A percentile compares a stretch with the other conserved stretches of the same genome.
Evolutionary conservation across 1,140 invertebrate species (phyloP).

Genomic region (Eufriesea mexicana): DNA sequence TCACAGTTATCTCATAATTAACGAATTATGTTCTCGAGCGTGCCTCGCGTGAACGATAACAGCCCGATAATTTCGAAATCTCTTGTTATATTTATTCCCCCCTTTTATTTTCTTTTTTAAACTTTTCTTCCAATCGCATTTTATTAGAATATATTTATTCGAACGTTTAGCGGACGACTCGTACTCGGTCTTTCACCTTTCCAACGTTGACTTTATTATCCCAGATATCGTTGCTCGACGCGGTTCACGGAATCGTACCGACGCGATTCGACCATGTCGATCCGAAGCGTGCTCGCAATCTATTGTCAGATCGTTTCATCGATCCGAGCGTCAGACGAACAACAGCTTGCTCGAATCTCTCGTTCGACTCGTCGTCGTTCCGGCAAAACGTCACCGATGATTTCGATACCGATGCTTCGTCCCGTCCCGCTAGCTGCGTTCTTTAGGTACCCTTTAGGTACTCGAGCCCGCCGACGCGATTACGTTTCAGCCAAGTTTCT

Average conservation of each 20-base stretch:
- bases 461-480: neutral
- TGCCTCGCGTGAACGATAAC: slow-evolving; percentile 7
- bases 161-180: neutral
- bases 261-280: slow-evolving; percentile 30
- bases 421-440: slow-evolving; percentile 10
- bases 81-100: neutral
- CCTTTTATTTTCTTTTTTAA: neutral
- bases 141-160: slow-evolving; percentile 22
- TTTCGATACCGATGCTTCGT: slow-evolving; percentile 13
- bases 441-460: slow-evolving; percentile 10
- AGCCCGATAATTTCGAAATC: slow-evolving; percentile 10
- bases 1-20: slow-evolving; percentile 46
- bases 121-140: neutral
- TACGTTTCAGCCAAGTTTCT: slow-evolving; percentile 17
- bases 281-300: slow-evolving; percentile 52
- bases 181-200: slow-evolving; percentile 18
- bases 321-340: slow-evolving; percentile 19
- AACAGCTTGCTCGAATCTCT: slow-evolving; percentile 11
- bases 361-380: slow-evolving; percentile 33
- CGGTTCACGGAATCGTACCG: neutral
- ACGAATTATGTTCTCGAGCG: slow-evolving; percentile 29
- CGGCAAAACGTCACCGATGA: slow-evolving; percentile 3
- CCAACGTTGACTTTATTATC: neutral
- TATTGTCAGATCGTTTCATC: slow-evolving; percentile 31
- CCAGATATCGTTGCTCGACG: neutral